Evolutionary conservation across 2,888 invertebrate genomes (phyloP).

Genomic region (Caenorhabditis sp.): DNA sequence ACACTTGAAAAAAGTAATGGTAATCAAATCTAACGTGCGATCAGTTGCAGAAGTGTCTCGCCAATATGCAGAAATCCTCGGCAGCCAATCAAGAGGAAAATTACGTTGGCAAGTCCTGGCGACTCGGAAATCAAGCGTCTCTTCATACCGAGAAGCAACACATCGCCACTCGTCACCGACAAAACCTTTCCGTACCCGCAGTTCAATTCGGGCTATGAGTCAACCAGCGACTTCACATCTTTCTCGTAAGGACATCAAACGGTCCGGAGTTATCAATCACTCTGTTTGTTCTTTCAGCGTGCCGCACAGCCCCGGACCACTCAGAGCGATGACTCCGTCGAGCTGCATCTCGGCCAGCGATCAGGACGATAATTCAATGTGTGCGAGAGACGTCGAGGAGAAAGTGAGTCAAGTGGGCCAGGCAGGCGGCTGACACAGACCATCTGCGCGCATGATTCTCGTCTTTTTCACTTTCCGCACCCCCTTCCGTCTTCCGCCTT

Average conservation of each 20-base stretch:
- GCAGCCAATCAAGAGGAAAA: conserved; percentile 26
- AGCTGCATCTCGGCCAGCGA: conserved; percentile 21
- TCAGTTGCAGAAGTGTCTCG: conserved; percentile 49
- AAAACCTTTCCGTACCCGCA: conserved; percentile 61
- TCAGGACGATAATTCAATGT: conserved; percentile 27
- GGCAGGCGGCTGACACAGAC: no score
- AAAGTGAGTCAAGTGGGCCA: conserved; percentile 40
- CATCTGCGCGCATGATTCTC: conserved; percentile 27
- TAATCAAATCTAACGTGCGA: not conserved
- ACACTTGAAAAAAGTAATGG: no score
- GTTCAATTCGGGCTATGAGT: conserved; percentile 14
- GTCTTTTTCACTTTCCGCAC: conserved; percentile 5
- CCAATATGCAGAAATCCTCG: conserved; percentile 28
- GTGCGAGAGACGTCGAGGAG: conserved; percentile 35
- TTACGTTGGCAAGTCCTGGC: conserved; percentile 7
- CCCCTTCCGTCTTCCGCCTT: no score
- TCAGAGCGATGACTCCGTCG: conserved; percentile 19
- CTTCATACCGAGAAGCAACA: conserved; percentile 43
- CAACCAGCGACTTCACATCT: conserved; percentile 21
- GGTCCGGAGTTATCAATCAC: not conserved
- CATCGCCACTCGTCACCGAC: conserved; percentile 63
- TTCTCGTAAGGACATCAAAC: conserved; percentile 51
- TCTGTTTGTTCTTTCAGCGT: conserved; percentile 36
- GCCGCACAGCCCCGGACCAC: conserved; percentile 46
- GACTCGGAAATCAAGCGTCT: conserved; percentile 31